Evolutionary conservation across 2,888 invertebrate genomes (phyloP), one percentile per base, ranked within the genome.

Genomic region (Calameuta idolon): DNA sequence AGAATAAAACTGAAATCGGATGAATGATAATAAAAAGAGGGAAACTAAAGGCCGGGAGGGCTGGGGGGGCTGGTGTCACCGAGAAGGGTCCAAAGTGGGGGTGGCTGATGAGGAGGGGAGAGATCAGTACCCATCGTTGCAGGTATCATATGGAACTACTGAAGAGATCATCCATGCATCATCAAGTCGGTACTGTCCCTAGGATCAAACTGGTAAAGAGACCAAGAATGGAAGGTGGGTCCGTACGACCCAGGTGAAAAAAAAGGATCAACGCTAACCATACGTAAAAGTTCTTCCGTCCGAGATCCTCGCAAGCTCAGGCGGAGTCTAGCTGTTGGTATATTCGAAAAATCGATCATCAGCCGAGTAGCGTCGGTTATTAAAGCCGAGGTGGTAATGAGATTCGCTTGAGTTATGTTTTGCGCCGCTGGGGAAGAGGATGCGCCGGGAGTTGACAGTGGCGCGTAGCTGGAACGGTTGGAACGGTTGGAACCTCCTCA

Each of bases 71-170:
- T 81, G 81, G 82, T 83, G 85, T 87, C 85, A 86, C 85, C 84
- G 83, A 40, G 40, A 85, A 79, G 75, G 79, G 84, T 86, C 85
- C 86, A 79, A 83, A 76, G 77, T 85, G 83, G 86, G 85, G 81
- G 85, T 83, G 82, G 82, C 33, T 69, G 35, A 12, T 12, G 37
- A 37, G 12, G 12, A 37, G 37, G 12, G 12, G 37, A 1, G 4
- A 12, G 12, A 12, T 12, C 12, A 37, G 12, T 37, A 12, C 37
- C 1, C 1, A 37, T 12, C 37, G 4, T 12, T 37, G 12, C 4
- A 37, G 37, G 37, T 37, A 15, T 40, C 40, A 5, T 40, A 15
- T 0, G 15, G 15, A 5, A 15, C 4, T 40, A 15, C 12, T 40
- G 4, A 0, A 40, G 1, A 40, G 15, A 40, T 40, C 15, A 15